A percentile compares a stretch with the other conserved stretches of the same genome.
These are phyloP conservation scores for Sericinus montela DNA, from an alignment of 2,888 invertebrate genomes.

Conservation along the genomic window DNA sequence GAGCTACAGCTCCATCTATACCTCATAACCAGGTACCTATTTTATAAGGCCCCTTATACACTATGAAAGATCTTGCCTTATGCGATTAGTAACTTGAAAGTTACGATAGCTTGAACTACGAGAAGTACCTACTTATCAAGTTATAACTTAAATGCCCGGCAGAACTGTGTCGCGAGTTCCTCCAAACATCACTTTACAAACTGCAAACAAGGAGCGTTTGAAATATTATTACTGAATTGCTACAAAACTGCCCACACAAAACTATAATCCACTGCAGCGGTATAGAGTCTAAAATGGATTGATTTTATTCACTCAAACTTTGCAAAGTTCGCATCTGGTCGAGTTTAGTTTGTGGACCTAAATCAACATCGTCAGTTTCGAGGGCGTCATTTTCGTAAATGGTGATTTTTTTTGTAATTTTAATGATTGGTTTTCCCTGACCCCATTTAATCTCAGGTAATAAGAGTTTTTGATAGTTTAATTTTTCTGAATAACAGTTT, in stretches of 20 bases:
- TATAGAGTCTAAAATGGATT: neutral
- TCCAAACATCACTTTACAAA: constrained; percentile 7
- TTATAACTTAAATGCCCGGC: neutral
- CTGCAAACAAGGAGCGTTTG: neutral
- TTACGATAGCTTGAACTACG: neutral
- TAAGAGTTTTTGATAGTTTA: no score
- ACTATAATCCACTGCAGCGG: neutral
- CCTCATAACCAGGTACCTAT: no score
- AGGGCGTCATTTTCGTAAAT: neutral
- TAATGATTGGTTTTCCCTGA: no score
- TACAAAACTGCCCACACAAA: neutral
- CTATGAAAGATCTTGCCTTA: no score
- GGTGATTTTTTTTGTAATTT: neutral
- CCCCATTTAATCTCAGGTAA: no score
- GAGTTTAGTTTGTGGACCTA: neutral
- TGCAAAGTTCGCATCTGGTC: neutral
- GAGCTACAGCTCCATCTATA: no score
- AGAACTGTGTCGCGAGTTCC: neutral
- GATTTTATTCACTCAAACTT: neutral
- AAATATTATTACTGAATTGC: neutral
- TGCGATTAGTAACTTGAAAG: neutral
- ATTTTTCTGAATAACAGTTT: no score
- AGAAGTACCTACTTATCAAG: constrained; percentile 3
- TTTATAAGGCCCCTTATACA: no score
- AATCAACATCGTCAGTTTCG: constrained; percentile 1